A percentile compares a stretch with the other conserved stretches of the same genome.
Evolutionary conservation across 2,797 vertebrate species (phyloP).

Genomic region (Erethizon dorsatum): DNA sequence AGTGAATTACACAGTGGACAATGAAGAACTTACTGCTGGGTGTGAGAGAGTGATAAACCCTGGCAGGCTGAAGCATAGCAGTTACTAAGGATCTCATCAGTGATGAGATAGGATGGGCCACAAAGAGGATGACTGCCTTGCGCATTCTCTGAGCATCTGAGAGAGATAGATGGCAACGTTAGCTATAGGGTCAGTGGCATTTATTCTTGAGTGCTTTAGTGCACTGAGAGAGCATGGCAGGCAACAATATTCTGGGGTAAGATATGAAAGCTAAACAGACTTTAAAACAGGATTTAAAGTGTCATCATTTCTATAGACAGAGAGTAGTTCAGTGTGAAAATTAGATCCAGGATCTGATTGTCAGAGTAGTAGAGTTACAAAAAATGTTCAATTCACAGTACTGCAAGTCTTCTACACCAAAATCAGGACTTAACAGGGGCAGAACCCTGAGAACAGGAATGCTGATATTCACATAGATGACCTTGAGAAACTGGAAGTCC

Average conservation of each 20-base stretch:
- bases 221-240: neutral
- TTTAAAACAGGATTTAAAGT: neutral
- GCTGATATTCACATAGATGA: neutral
- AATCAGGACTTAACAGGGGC: neutral
- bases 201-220: constrained; percentile 6
- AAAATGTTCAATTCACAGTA: neutral
- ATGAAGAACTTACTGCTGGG: neutral
- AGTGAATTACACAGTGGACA: neutral
- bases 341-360: neutral
- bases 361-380: neutral
- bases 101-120: neutral
- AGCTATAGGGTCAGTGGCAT: neutral
- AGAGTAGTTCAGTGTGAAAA: neutral
- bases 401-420: neutral
- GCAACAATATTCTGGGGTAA: neutral
- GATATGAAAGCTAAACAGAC: neutral
- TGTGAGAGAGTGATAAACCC: neutral
- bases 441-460: neutral
- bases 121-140: neutral
- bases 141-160: neutral
- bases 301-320: neutral
- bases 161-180: neutral
- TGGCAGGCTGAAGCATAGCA: neutral
- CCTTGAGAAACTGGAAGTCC: neutral
- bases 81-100: neutral